phyloP scores from a whole-genome alignment of 2,113 vertebrate genomes.

The Paedocypris sp. region DNA sequence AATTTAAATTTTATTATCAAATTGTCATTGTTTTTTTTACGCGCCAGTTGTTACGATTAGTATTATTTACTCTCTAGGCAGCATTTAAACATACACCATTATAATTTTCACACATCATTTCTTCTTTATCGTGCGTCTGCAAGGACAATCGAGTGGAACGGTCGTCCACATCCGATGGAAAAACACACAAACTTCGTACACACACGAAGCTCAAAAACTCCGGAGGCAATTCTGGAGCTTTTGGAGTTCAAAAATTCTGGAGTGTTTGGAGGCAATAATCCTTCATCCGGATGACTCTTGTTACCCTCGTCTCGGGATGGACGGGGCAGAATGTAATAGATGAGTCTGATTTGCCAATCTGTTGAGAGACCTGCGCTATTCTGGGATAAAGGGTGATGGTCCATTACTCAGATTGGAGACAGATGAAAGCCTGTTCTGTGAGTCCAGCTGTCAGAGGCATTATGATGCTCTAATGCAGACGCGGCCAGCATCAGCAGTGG shows the following conservation, averaged over 20 bases:
- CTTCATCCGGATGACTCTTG: not conserved
- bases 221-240: not conserved
- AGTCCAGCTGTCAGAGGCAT: constrained; percentile 43
- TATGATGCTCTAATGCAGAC: constrained; percentile 49
- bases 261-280: constrained; percentile 7
- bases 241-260: too few species aligned
- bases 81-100: too few species aligned
- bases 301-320: not conserved
- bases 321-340: constrained; percentile 23
- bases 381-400: constrained; percentile 32
- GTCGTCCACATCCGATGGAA: too few species aligned
- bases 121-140: too few species aligned
- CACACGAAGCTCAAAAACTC: too few species aligned
- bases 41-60: too few species aligned
- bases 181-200: too few species aligned
- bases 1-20: too few species aligned
- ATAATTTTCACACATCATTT: too few species aligned
- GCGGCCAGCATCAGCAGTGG: constrained; percentile 36
- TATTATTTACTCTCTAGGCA: too few species aligned
- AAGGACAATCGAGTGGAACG: too few species aligned
- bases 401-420: constrained; percentile 55
- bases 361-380: constrained; percentile 35
- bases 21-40: too few species aligned
- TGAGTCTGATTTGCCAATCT: constrained; percentile 30
- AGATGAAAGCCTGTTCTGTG: constrained; percentile 42